Percentiles rank a stretch among this genome's conserved stretches.
These are phyloP conservation scores for Laticauda colubrina DNA, from an alignment of 2,113 vertebrate genomes.

Conservation along the genomic window DNA sequence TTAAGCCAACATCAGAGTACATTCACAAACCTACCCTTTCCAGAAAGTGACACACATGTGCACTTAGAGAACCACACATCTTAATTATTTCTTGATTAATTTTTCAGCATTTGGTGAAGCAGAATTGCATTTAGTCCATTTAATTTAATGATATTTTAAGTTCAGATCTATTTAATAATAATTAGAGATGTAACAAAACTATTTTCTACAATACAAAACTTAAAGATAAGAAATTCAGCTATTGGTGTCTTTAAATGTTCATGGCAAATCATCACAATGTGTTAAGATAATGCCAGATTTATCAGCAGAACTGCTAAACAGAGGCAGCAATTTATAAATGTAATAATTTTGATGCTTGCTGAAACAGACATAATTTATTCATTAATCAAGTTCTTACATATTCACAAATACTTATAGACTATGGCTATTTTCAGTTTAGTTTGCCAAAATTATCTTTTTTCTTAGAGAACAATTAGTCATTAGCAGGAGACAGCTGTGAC, in stretches of 20 bases:
- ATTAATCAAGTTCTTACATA: not conserved
- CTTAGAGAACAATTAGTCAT: conserved; percentile 27
- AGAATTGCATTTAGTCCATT: not conserved
- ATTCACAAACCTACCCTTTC: conserved; percentile 1
- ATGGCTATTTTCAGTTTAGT: conserved; percentile 2
- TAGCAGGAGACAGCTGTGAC: conserved; percentile 40
- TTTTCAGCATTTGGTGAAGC: not conserved
- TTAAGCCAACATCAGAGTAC: not conserved
- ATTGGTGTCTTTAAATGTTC: not conserved
- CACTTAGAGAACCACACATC: not conserved
- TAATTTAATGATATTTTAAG: not conserved
- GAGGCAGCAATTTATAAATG: not conserved
- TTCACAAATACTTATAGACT: conserved; percentile 7
- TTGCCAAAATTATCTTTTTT: not conserved
- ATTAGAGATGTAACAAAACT: not conserved
- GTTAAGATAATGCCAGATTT: not conserved
- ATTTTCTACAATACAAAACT: not conserved
- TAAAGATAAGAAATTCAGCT: not conserved
- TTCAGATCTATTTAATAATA: not conserved
- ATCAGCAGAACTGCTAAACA: not conserved
- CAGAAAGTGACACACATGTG: not conserved
- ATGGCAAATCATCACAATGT: not conserved
- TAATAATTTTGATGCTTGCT: not conserved
- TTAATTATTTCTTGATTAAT: not conserved
- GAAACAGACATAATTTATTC: not conserved